Evolutionary conservation across 2,113 vertebrate genomes (phyloP).

Genomic region (Crypturellus undulatus): DNA sequence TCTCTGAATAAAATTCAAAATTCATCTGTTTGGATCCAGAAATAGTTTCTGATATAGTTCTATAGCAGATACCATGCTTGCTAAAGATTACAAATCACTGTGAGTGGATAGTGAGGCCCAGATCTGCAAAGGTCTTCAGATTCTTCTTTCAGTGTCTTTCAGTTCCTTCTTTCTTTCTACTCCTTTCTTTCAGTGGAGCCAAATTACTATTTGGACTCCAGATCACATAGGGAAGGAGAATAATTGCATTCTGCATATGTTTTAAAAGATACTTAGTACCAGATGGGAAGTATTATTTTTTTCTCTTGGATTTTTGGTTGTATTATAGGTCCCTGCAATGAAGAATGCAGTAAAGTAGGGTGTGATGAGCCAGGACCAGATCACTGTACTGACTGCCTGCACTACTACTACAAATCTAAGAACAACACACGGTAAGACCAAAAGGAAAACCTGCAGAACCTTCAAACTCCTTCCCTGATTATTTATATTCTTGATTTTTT

Average conservation of each 20-base stretch:
- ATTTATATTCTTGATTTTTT: not conserved
- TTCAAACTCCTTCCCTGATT: not conserved
- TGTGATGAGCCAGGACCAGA: slow-evolving; percentile 97
- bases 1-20: not conserved
- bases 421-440: slow-evolving; percentile 92
- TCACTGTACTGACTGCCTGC: slow-evolving; percentile 95
- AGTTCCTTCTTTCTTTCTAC: not conserved
- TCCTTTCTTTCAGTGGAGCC: not conserved
- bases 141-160: no score
- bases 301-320: not conserved
- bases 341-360: slow-evolving; percentile 93
- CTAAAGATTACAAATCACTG: not conserved
- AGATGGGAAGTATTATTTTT: not conserved
- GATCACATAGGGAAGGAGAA: not conserved
- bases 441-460: not conserved
- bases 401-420: slow-evolving; percentile 98
- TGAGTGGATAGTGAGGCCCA: no score
- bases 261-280: not conserved
- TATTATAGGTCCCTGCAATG: slow-evolving; percentile 89
- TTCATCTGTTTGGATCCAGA: slow-evolving; percentile 1
- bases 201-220: not conserved
- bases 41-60: not conserved
- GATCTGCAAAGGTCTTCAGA: no score
- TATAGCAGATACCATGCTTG: not conserved
- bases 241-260: not conserved